These are phyloP conservation scores for Myotis daubentonii DNA, from an alignment of 2,797 vertebrate species.

Conservation along the genomic window DNA sequence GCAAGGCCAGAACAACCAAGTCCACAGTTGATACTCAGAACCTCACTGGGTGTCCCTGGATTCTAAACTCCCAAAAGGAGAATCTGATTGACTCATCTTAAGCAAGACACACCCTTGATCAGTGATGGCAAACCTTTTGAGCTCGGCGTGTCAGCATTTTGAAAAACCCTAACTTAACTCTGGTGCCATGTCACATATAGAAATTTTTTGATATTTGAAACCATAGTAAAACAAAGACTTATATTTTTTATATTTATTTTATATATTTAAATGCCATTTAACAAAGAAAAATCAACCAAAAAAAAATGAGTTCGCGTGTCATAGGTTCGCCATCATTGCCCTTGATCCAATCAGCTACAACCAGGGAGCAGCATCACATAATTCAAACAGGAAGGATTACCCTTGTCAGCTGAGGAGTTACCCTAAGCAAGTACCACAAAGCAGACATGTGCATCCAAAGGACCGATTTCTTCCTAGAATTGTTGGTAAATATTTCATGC, in stretches of 20 bases:
- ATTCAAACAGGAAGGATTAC: too few relatives aligned
- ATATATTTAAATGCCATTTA: too few relatives aligned
- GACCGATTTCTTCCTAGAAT: constrained; percentile 12
- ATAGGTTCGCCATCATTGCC: too few relatives aligned
- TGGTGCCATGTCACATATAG: too few relatives aligned
- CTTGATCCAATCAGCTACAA: neutral
- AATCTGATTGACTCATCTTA: neutral
- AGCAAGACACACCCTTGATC: neutral
- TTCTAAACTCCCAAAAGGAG: neutral
- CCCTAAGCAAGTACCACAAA: neutral
- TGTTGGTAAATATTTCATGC: constrained; percentile 62
- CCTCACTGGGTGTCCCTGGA: neutral
- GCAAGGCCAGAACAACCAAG: neutral
- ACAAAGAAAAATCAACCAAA: too few relatives aligned
- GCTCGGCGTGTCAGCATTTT: too few relatives aligned
- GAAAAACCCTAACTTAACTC: too few relatives aligned
- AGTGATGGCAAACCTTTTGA: too few relatives aligned
- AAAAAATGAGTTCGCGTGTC: too few relatives aligned
- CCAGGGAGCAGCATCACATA: accelerated
- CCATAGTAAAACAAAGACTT: too few relatives aligned
- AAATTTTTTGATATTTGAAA: too few relatives aligned
- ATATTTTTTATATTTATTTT: too few relatives aligned
- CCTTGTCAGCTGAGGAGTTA: neutral
- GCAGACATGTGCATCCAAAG: accelerated
- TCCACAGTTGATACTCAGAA: neutral